phyloP scores from a whole-genome alignment of 2,113 vertebrate species.

The Proteles cristata region DNA sequence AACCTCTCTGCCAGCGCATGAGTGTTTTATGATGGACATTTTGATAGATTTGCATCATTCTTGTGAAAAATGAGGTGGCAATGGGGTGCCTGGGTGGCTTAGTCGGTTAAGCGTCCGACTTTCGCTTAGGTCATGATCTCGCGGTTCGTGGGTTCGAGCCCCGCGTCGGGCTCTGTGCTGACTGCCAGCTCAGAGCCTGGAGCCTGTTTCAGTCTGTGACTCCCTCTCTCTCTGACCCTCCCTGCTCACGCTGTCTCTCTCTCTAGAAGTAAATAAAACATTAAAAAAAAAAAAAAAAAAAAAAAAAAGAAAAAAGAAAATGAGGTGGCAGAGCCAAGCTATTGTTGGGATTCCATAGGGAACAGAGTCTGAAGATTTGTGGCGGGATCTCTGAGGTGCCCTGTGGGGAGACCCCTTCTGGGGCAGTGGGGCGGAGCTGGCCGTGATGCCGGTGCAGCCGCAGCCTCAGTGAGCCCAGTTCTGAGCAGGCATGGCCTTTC shows the following conservation, averaged over 20 bases:
- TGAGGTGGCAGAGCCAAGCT: background rate
- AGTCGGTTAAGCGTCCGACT: too few species aligned
- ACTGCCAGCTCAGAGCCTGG: too few species aligned
- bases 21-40: background rate
- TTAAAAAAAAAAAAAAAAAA: too few species aligned
- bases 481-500: background rate
- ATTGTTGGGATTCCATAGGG: background rate
- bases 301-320: too few species aligned
- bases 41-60: background rate
- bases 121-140: too few species aligned
- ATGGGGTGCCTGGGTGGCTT: too few species aligned
- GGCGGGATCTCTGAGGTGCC: background rate
- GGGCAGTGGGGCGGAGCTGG: background rate
- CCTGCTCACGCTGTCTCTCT: too few species aligned
- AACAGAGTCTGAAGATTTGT: background rate
- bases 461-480: background rate
- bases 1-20: background rate
- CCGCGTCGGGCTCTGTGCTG: too few species aligned
- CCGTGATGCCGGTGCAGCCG: background rate
- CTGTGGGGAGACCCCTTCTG: background rate
- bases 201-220: too few species aligned
- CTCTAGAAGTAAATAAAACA: too few species aligned
- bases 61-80: background rate
- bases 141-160: too few species aligned
- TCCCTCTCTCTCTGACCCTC: too few species aligned